Conservation (phyloP, 2,113 vertebrate species). For the Halichoerus grypus region DNA sequence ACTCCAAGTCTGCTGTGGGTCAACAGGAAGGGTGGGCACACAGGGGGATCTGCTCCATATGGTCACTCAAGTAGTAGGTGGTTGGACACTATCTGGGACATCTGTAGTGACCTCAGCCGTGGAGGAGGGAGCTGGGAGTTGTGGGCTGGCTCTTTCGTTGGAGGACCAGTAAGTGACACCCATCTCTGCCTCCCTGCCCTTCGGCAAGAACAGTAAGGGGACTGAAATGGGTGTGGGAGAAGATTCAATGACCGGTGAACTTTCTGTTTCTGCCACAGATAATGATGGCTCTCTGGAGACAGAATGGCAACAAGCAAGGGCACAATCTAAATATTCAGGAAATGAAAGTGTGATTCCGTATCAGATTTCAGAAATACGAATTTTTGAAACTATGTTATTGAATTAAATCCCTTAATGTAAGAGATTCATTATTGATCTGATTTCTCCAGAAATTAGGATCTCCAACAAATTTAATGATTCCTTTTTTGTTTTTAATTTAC, state of each 20-base stretch:
- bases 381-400: not conserved
- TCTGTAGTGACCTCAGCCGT: not conserved
- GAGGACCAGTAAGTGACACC: not conserved
- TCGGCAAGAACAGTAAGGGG: not conserved
- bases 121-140: not conserved
- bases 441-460: not conserved
- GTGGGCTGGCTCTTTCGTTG: not conserved
- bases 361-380: not conserved
- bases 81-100: not conserved
- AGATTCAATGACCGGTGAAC: not conserved
- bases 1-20: not conserved
- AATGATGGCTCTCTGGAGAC: not conserved
- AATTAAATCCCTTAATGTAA: not conserved
- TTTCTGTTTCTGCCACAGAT: not conserved
- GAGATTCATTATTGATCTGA: not conserved
- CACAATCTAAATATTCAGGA: not conserved
- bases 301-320: not conserved
- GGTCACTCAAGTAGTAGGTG: not conserved
- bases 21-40: not conserved
- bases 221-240: not conserved
- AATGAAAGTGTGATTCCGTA: not conserved
- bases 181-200: not conserved
- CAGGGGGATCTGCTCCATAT: not conserved
- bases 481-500: slow-evolving; percentile 12
- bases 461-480: not conserved